Conservation (phyloP, 2,113 vertebrate species). For the Dunckerocampus dactyliophorus region DNA sequence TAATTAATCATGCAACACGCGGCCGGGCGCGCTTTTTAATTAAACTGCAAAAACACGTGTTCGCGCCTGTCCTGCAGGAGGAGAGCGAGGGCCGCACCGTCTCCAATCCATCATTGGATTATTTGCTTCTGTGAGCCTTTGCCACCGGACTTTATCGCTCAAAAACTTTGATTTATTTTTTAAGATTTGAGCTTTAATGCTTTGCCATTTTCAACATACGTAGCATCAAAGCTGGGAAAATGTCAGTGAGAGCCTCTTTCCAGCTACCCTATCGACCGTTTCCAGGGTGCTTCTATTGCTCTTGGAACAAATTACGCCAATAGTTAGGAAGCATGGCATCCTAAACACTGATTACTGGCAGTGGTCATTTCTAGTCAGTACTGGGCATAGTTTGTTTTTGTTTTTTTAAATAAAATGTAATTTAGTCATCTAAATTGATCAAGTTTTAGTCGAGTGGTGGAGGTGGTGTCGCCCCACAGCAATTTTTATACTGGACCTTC, state of each 20-base stretch:
- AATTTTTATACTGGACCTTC: no score
- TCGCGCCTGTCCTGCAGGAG: conserved; percentile 31
- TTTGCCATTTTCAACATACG: conserved; percentile 1
- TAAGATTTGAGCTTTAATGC: neutral
- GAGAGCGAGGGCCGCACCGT: conserved; percentile 11
- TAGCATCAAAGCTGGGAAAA: neutral
- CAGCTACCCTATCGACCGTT: neutral
- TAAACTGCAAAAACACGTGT: conserved; percentile 56
- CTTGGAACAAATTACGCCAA: neutral
- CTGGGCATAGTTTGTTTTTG: no score
- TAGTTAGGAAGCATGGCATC: neutral
- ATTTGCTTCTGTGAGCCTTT: conserved; percentile 18
- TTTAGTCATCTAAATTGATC: no score
- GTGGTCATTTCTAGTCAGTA: no score
- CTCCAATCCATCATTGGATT: conserved; percentile 25
- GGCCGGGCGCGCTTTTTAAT: conserved; percentile 56
- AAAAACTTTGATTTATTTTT: neutral
- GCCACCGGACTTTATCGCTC: neutral
- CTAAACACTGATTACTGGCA: no score
- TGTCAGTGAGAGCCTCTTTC: neutral
- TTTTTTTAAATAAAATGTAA: no score
- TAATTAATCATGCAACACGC: conserved; percentile 71
- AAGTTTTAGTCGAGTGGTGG: no score
- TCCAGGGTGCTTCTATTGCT: neutral
- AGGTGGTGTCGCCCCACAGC: no score